Base-by-base conservation (phyloP, 1,140 invertebrate species). In the Drosophila tristis region DNA sequence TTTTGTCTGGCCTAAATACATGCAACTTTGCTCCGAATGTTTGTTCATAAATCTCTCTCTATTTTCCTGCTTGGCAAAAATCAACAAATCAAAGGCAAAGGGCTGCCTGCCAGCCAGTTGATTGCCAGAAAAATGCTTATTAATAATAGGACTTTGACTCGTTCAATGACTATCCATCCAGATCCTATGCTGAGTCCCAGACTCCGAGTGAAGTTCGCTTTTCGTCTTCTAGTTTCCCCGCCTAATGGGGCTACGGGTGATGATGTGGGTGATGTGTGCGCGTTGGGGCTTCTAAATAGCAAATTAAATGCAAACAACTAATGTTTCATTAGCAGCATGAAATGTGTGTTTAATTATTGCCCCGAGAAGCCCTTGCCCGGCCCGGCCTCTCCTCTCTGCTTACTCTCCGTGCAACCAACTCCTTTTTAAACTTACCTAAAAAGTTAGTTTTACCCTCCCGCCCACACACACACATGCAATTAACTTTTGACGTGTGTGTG, bases 231-330 rank as follows among this genome's bases (percentile, higher is more conserved):
- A 74, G 23, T 51, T 44, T 57, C 42, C 72, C 50, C 11, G 54
- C n/a, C 54, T 39, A 25, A 42, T 55, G 51, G 51, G 51, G 16
- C 39, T n/a, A 20, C 57, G 16, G 31, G 26, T 65, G 7, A 15
- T n/a, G 63, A 25, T 25, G 23, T 4, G 23, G 45, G 45, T 58
- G 57, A 47, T 23, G 29, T 43, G 50, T 15, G 48, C 16, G 56
- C 25, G 57, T 48, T 61, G 50, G 53, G 65, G 66, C 61, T 81
- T 74, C 63, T 71, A 87, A 87, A 87, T 79, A 68, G 74, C 75
- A 87, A 87, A 87, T 87, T 89, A 87, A 89, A 87, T 89, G 79
- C 77, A 89, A 90, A 89, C 84, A 89, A 80, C 84, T 89, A 89
- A 89, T 89, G 79, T 89, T 89, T 89, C 84, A 89, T 89, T 89